phyloP scores from a whole-genome alignment of 2,888 invertebrate genomes.

The Pasiphila rectangulata region DNA sequence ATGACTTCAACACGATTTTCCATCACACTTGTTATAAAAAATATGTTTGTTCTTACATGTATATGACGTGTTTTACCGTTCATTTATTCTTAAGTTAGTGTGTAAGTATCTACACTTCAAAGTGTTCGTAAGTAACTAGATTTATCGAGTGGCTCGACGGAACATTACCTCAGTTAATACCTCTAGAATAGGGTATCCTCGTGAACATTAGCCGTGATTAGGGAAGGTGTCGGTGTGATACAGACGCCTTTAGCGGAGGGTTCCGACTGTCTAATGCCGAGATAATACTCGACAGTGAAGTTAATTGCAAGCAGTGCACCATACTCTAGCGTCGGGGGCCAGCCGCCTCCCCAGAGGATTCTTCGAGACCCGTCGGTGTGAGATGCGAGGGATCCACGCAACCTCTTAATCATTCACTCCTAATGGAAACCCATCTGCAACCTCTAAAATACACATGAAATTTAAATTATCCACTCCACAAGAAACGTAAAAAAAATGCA shows the following conservation, averaged over 20 bases:
- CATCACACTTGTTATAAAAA: too few relatives aligned
- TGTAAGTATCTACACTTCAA: not conserved
- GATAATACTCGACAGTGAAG: slow-evolving; percentile 72
- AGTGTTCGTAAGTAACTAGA: not conserved
- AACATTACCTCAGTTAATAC: slow-evolving; percentile 12
- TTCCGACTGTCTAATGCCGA: slow-evolving; percentile 55
- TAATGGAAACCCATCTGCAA: slow-evolving; percentile 70
- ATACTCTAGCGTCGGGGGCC: slow-evolving; percentile 58
- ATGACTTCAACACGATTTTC: too few relatives aligned
- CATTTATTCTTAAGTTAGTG: not conserved
- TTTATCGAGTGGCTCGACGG: slow-evolving; percentile 1
- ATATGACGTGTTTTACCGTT: slow-evolving; percentile 28
- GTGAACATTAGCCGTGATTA: slow-evolving; percentile 32
- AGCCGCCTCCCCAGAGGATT: slow-evolving; percentile 52
- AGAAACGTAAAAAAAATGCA: slow-evolving; percentile 53
- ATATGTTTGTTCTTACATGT: not conserved
- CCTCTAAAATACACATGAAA: slow-evolving; percentile 72
- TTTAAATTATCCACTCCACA: slow-evolving; percentile 69
- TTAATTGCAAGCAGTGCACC: slow-evolving; percentile 75
- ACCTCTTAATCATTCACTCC: slow-evolving; percentile 74
- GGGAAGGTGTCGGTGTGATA: slow-evolving; percentile 31
- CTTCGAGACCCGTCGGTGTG: slow-evolving; percentile 27
- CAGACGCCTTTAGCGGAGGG: slow-evolving; percentile 36
- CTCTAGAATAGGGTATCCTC: slow-evolving; percentile 15
- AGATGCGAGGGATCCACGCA: slow-evolving; percentile 34